Conservation (phyloP, 1,140 invertebrate species). For the Dendrolimus kikuchii region DNA sequence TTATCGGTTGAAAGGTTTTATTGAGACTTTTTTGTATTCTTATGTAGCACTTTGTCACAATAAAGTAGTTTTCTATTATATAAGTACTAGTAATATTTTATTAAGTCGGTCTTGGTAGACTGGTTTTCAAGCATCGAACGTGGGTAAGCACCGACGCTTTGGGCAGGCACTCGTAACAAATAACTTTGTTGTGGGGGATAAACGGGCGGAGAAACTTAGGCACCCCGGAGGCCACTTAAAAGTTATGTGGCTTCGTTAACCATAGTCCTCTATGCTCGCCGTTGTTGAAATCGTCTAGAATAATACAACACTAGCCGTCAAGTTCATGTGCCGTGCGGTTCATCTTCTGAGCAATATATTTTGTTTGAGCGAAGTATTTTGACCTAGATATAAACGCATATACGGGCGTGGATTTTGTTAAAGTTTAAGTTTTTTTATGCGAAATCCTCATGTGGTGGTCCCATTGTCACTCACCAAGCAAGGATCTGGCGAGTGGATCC, state of each 20-base stretch:
- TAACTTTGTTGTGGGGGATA: slow-evolving; percentile 60
- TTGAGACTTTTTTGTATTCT: too few relatives aligned
- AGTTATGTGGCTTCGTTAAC: slow-evolving; percentile 62
- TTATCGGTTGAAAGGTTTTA: too few relatives aligned
- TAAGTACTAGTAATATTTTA: neutral
- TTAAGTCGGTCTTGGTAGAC: neutral
- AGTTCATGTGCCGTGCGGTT: neutral
- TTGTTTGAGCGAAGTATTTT: too few relatives aligned
- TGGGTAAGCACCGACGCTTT: slow-evolving; percentile 43
- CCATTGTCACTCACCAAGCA: too few relatives aligned
- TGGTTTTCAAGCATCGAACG: slow-evolving; percentile 15
- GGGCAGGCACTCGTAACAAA: slow-evolving; percentile 46
- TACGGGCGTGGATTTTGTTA: too few relatives aligned
- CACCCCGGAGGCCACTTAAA: slow-evolving; percentile 60
- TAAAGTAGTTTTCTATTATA: slow-evolving; percentile 4
- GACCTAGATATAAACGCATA: too few relatives aligned
- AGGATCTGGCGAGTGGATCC: too few relatives aligned
- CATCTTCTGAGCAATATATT: too few relatives aligned
- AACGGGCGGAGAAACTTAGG: slow-evolving; percentile 47
- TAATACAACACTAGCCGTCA: slow-evolving; percentile 19
- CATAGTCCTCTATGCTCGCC: slow-evolving; percentile 39
- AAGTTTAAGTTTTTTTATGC: too few relatives aligned
- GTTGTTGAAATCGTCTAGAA: slow-evolving; percentile 28
- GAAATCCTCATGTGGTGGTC: too few relatives aligned
- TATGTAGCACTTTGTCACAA: neutral